Evolutionary conservation across 1,140 invertebrate genomes (phyloP), one percentile per base, ranked within the genome.

Genomic region (Drosophila carrolli): DNA sequence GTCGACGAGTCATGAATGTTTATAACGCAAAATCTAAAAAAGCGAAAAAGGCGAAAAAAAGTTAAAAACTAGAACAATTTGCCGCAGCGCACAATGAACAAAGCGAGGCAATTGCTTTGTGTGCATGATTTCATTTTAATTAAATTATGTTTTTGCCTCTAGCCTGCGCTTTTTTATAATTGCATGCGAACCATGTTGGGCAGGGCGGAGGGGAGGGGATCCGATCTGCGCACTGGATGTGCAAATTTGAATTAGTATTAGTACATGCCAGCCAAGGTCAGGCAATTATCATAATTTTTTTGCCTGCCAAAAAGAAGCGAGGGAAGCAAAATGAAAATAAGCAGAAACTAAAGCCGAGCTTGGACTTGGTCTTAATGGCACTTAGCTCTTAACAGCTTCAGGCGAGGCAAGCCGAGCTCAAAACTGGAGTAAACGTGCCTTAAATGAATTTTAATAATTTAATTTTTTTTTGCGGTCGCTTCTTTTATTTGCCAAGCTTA

Each of bases 81-180:
- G 80, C 78, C 66, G 56, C 65, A 47, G 81, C 78, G 81, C 81
- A 85, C 82, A 85, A 76, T 83, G 79, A 88, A 86, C 79, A 86
- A 86, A 86, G 84, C 85, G 74, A 84, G 77, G 80, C 84, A 88
- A 88, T 86, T 81, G 80, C 84, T 89, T 72, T 88, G 84, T 89
- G 84, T 89, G 84, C 84, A 89, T 89, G 84, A 89, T 89, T 89
- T 89, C 84, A 89, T 89, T 89, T 89, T 89, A 89, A 89, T 89
- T 89, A 89, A 89, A 89, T 89, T 89, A 89, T 89, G 84, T 81
- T 86, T 81, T 78, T 78, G 61, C 71, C 72, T 66, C 55, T 57
- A 48, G 57, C 48, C 53, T 79, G 72, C 67, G 78, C 59, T 61
- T 60, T 79, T 74, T 73, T 81, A 90, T 89, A 90, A 89, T 89